These are phyloP conservation scores for Alviniconcha strummeri DNA, from an alignment of 2,888 invertebrate genomes.

Conservation along the genomic window DNA sequence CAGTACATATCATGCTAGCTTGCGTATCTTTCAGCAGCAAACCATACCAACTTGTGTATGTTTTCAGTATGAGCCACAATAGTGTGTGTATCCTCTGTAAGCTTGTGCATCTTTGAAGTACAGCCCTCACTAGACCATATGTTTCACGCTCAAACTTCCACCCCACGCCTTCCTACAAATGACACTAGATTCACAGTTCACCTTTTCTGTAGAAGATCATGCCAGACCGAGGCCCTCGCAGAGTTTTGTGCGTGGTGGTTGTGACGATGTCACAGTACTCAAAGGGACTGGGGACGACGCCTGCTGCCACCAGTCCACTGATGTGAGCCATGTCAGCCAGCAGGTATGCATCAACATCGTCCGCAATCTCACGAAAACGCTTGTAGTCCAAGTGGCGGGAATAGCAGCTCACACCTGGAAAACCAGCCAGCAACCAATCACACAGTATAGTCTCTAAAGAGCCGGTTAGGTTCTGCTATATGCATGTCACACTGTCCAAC, in stretches of 20 bases:
- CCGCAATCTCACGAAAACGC: constrained; percentile 83
- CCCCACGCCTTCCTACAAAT: no score
- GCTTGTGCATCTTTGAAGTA: no score
- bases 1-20: no score
- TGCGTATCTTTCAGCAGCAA: no score
- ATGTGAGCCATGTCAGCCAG: constrained; percentile 98
- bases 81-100: no score
- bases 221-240: constrained; percentile 84
- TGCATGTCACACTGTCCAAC: no score
- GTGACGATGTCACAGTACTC: constrained; percentile 93
- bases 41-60: no score
- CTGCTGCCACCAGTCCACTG: constrained; percentile 92
- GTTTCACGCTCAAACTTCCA: no score
- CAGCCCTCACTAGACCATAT: no score
- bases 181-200: constrained; percentile 40
- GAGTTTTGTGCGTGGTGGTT: constrained; percentile 96
- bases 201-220: constrained; percentile 94
- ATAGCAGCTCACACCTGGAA: constrained; percentile 94
- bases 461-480: no score
- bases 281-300: constrained; percentile 91
- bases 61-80: no score
- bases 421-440: not conserved
- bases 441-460: no score
- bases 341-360: constrained; percentile 88
- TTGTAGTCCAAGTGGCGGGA: constrained; percentile 94